These are phyloP conservation scores for Tenualosa ilisha DNA, from an alignment of 2,797 vertebrate species.

Conservation along the genomic window DNA sequence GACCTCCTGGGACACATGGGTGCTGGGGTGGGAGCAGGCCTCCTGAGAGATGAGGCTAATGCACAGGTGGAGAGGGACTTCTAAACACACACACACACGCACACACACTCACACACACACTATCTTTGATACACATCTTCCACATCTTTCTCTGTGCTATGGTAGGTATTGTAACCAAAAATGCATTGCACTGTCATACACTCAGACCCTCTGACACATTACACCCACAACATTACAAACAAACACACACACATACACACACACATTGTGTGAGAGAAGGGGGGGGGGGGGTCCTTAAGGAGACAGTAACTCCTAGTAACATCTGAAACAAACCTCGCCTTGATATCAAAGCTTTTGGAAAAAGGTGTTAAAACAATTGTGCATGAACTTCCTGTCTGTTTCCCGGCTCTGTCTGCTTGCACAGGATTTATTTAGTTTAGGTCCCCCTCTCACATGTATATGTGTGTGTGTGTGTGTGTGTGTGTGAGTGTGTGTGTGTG, in stretches of 20 bases:
- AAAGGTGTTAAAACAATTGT: neutral
- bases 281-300: neutral
- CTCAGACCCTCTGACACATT: neutral
- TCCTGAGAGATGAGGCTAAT: neutral
- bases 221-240: neutral
- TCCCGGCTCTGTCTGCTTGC: neutral
- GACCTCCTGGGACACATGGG: neutral
- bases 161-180: neutral
- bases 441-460: neutral
- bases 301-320: neutral
- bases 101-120: neutral
- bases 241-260: neutral
- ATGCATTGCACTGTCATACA: neutral
- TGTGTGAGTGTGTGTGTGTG: too few species aligned
- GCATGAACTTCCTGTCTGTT: constrained; percentile 24
- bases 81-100: neutral
- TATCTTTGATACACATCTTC: neutral
- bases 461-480: too few species aligned
- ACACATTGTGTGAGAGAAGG: neutral
- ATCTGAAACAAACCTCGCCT: neutral
- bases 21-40: constrained; percentile 8
- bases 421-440: neutral
- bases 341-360: neutral
- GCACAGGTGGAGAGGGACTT: neutral
- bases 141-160: neutral